phyloP scores from a whole-genome alignment of 2,797 vertebrate genomes.

The Pantherophis alleghaniensis region DNA sequence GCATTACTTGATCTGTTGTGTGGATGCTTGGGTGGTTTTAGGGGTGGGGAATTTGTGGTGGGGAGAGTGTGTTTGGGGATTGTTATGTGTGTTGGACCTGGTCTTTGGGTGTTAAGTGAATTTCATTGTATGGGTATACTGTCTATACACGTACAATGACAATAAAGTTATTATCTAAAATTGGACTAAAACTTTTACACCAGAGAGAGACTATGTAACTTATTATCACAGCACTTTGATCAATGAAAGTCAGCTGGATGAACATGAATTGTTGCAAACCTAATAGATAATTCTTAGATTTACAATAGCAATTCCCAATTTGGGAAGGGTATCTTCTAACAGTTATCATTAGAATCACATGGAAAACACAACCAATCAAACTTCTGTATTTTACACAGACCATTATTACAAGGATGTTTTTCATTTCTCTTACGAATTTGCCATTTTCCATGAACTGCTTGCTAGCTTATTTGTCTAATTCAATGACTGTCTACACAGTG shows the following conservation, averaged over 20 bases:
- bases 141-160: too few relatives aligned
- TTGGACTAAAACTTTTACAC: not conserved
- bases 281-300: not conserved
- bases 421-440: not conserved
- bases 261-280: not conserved
- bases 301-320: not conserved
- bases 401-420: not conserved
- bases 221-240: not conserved
- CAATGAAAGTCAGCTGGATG: not conserved
- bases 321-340: not conserved
- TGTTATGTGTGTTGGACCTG: too few relatives aligned
- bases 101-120: too few relatives aligned
- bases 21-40: too few relatives aligned
- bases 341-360: not conserved
- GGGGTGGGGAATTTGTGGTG: too few relatives aligned
- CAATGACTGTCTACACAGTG: not conserved
- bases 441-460: not conserved
- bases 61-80: too few relatives aligned
- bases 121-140: too few relatives aligned
- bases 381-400: not conserved
- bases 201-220: not conserved
- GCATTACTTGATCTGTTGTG: too few relatives aligned
- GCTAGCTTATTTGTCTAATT: not conserved
- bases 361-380: not conserved
- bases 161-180: not conserved